A percentile compares a stretch with the other conserved stretches of the same genome.
phyloP scores from a whole-genome alignment of 2,888 invertebrate species.

The Drosophila tanythrix region DNA sequence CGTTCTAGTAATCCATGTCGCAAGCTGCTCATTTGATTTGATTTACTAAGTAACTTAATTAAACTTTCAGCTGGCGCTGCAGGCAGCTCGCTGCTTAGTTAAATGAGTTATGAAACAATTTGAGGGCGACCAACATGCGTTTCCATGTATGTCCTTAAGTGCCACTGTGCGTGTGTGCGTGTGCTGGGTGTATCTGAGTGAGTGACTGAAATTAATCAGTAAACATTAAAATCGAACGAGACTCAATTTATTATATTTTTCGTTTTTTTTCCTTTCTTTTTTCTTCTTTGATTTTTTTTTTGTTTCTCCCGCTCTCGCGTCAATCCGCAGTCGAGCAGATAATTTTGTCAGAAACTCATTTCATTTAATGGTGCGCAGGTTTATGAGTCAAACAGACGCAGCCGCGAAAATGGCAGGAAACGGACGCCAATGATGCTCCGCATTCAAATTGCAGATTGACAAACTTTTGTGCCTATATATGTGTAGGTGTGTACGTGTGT shows the following conservation, averaged over 20 bases:
- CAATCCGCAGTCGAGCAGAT: slow-evolving; percentile 49
- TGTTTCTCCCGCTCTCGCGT: slow-evolving; percentile 13
- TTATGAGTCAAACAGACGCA: slow-evolving; percentile 70
- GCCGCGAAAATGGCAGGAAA: slow-evolving; percentile 50
- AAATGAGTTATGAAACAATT: slow-evolving; percentile 79
- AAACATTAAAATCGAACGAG: slow-evolving; percentile 70
- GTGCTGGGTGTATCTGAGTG: slow-evolving; percentile 8
- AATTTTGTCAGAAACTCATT: slow-evolving; percentile 79
- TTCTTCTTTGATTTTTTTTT: not conserved
- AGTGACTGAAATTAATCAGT: slow-evolving; percentile 61
- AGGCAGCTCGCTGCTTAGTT: slow-evolving; percentile 37
- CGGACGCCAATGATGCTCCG: slow-evolving; percentile 69
- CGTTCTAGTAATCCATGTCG: slow-evolving; percentile 53
- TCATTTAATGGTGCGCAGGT: slow-evolving; percentile 78
- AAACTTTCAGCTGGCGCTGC: slow-evolving; percentile 65
- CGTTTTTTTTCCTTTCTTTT: slow-evolving; percentile 2
- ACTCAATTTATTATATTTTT: slow-evolving; percentile 5
- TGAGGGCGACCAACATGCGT: slow-evolving; percentile 32
- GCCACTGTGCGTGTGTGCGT: slow-evolving; percentile 1
- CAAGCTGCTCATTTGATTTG: slow-evolving; percentile 74
- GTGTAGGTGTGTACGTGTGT: slow-evolving; percentile 35
- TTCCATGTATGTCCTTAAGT: slow-evolving; percentile 2
- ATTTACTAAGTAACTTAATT: slow-evolving; percentile 76
- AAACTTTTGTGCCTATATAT: slow-evolving; percentile 56
- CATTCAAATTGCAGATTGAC: slow-evolving; percentile 80